Percentiles rank a stretch among this genome's conserved stretches.
Conservation (phyloP, 2,797 vertebrate genomes). For the Anolis apletophallus region DNA sequence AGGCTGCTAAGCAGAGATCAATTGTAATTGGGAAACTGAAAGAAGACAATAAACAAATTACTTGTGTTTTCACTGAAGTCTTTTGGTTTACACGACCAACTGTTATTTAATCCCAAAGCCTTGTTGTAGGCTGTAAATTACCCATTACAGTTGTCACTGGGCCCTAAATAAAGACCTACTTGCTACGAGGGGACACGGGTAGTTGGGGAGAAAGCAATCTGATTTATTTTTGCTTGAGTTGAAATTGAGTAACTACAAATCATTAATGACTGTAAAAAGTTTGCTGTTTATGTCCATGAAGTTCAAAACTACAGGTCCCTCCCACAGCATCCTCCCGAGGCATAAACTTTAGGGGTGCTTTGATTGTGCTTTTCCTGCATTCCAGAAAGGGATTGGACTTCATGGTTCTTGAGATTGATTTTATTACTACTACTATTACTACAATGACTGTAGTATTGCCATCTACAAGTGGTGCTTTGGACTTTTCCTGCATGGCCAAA, state of each 20-base stretch:
- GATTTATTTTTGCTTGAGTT: slow-evolving; percentile 50
- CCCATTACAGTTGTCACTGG: slow-evolving; percentile 70
- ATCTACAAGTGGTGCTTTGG: too few relatives aligned
- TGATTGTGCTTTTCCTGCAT: too few relatives aligned
- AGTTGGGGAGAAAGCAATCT: slow-evolving; percentile 48
- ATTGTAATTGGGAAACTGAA: slow-evolving; percentile 70
- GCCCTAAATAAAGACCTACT: slow-evolving; percentile 71
- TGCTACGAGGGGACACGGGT: slow-evolving; percentile 52
- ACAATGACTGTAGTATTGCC: too few relatives aligned
- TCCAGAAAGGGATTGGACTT: too few relatives aligned
- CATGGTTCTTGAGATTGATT: too few relatives aligned
- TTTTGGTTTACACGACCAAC: slow-evolving; percentile 72
- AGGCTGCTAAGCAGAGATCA: slow-evolving; percentile 73
- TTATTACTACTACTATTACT: too few relatives aligned
- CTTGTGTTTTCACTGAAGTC: slow-evolving; percentile 72
- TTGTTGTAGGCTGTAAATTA: slow-evolving; percentile 74
- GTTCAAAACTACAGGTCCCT: not conserved
- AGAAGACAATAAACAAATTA: slow-evolving; percentile 79
- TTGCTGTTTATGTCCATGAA: not conserved
- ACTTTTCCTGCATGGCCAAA: too few relatives aligned
- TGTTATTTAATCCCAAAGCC: slow-evolving; percentile 74
- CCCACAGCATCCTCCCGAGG: too few relatives aligned
- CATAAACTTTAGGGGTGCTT: too few relatives aligned
- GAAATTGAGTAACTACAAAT: slow-evolving; percentile 45
- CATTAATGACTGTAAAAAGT: slow-evolving; percentile 42